Conservation (phyloP, 53 echinoderm and acorn worm genomes). For the Paracentrotus lividus region DNA sequence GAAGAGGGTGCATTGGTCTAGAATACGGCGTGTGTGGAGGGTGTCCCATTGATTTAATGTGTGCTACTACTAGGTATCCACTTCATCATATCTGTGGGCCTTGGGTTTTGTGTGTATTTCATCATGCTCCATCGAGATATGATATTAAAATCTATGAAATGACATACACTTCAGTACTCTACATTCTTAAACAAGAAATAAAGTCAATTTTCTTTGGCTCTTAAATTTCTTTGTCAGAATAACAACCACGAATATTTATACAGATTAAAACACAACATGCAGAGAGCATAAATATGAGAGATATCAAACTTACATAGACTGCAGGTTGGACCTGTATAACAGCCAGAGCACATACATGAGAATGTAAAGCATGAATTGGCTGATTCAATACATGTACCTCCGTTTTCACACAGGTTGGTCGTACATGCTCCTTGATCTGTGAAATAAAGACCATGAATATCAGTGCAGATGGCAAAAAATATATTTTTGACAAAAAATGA, state of each 20-base stretch:
- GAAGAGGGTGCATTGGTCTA: too few relatives aligned
- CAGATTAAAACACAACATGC: too few relatives aligned
- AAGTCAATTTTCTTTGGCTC: not conserved
- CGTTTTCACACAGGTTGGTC: conserved; percentile 83
- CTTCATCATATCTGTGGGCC: too few relatives aligned
- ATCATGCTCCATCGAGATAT: too few relatives aligned
- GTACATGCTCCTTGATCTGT: conserved; percentile 63
- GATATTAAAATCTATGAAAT: too few relatives aligned
- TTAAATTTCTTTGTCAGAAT: not conserved
- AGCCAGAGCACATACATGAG: conserved; percentile 76
- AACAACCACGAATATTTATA: not conserved
- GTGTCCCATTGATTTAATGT: too few relatives aligned
- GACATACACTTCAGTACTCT: not conserved
- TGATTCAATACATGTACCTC: conserved; percentile 74
- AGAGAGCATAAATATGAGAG: too few relatives aligned
- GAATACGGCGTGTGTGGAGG: too few relatives aligned
- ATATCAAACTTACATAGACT: conserved; percentile 52
- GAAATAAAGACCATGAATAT: not conserved
- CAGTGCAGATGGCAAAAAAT: not conserved
- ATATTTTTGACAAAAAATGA: not conserved
- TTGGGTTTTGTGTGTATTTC: too few relatives aligned
- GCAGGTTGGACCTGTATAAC: conserved; percentile 81
- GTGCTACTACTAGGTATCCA: too few relatives aligned
- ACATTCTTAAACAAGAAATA: not conserved
- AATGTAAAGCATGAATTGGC: conserved; percentile 67